Base-by-base conservation (phyloP, 2,888 invertebrate species). In the Perithous albicinctus region DNA sequence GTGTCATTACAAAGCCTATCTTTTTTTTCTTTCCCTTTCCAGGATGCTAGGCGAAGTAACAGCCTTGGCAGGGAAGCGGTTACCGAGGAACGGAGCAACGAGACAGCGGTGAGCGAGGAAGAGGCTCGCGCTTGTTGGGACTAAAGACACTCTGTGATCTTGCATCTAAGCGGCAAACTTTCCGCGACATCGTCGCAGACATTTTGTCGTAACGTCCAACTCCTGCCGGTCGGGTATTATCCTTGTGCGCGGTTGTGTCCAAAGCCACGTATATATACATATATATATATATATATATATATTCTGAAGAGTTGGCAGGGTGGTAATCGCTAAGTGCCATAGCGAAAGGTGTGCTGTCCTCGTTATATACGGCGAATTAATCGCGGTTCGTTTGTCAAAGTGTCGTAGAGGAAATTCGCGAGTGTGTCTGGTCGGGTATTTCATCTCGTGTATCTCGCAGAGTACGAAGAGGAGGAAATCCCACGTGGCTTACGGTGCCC, bases 401-500 rank as follows among this genome's bases (percentile, higher is more conserved):
- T 63, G 32, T 20, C 35, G 59, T n/a, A 26, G 38, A 41, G 41
- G 63, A 38, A 20, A 41, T 38, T 59, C 41, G 38, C 15, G 46
- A 15, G 46, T 70, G 35, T 56, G 12, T 29, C 46, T 35, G 15
- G n/a, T n/a, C 70, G 26, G 26, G 1, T 41, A 12, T 51, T 20
- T 12, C 23, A 18, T 51, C 35, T 12, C 23, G 29, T 48, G 8
- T 15, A 5, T 51, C 51, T 26, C 8, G 10, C 10, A 38, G 43
- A 69, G 64, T 38, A 72, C 29, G 8, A 59, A 41, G 32, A 6
- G 73, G 69, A 15, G 35, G 29, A 20, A n/a, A n/a, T n/a, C n/a
- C 38, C 61, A 18, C 41, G 20, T 43, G 74, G 32, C n/a, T 76
- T 15, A 63, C 81, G 84, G 87, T 85, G 88, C 86, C 84, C 82